phyloP scores from a whole-genome alignment of 2,888 invertebrate genomes.

The Erebia aethiops region DNA sequence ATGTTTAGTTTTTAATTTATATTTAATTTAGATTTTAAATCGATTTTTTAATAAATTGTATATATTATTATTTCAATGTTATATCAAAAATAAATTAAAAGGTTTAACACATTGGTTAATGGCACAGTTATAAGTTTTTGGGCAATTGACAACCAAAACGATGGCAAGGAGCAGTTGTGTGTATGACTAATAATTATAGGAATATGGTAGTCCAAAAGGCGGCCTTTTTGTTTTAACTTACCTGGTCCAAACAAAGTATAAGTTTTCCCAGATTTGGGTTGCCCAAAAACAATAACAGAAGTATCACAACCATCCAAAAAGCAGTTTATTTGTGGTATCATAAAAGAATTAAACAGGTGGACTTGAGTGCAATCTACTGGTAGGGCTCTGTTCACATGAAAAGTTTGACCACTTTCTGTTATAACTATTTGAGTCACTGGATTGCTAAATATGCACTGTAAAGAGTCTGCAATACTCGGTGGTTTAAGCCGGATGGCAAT shows the following conservation, averaged over 20 bases:
- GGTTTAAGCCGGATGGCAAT: constrained; percentile 87
- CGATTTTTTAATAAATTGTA: too few relatives aligned
- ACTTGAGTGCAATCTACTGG: constrained; percentile 85
- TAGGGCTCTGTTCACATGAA: constrained; percentile 77
- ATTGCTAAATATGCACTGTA: constrained; percentile 84
- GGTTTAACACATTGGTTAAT: too few relatives aligned
- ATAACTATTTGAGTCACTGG: constrained; percentile 83
- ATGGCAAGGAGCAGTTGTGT: background rate
- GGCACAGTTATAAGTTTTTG: too few relatives aligned
- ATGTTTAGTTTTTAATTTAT: too few relatives aligned
- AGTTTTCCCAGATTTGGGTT: constrained; percentile 87
- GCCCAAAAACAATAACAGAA: constrained; percentile 88
- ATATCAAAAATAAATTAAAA: too few relatives aligned
- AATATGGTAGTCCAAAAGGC: background rate
- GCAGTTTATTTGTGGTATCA: constrained; percentile 86
- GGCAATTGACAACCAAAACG: too few relatives aligned
- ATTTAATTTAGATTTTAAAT: too few relatives aligned
- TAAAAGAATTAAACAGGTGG: constrained; percentile 85
- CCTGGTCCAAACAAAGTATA: constrained; percentile 89
- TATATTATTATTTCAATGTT: too few relatives aligned
- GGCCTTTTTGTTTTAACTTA: constrained; percentile 47
- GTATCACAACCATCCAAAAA: constrained; percentile 89
- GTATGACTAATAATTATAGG: too few relatives aligned
- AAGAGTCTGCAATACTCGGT: constrained; percentile 79
- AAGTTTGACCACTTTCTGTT: constrained; percentile 83